Evolutionary conservation across 92 coral and sea anemone genomes (phyloP), one percentile per base, ranked within the genome.

Genomic region (Scolanthus callimorphus): DNA sequence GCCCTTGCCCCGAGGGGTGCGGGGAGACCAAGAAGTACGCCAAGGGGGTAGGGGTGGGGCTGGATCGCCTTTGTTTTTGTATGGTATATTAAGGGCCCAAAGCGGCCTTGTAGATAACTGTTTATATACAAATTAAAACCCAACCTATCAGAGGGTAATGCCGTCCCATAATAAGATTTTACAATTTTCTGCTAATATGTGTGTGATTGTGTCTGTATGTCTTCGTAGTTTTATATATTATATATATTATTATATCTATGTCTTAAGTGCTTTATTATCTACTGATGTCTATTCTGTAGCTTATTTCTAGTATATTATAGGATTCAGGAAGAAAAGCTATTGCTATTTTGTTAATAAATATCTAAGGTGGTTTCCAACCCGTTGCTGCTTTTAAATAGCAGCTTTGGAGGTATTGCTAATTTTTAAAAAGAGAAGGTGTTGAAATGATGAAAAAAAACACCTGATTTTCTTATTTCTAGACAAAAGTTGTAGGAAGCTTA

Each of bases 171-270:
- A 17, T 34, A 26, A 38, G 41, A 55, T 57, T 31, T 68, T 46
- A 30, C 59, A 57, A 57, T 68, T 68, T 53, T 48, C 39, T 55
- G 47, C 17, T 38, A 25, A 57, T 21, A n/a, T n/a, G n/a, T n/a
- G n/a, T n/a, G n/a, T n/a, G n/a, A n/a, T n/a, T n/a, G 60, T 43
- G 65, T 30, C 45, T 17, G 13, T 13, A 38, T 29, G 57, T 45
- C 27, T 56, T 19, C 43, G 75, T 56, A 68, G 75, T 68, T 68
- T 68, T 68, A 56, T 68, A 68, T 66, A 66, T 68, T 55, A 55
- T 37, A 55, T 10, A 10, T 68, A 68, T 68, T 47, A 47, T 63
- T 55, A 55, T 68, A 65, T 57, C 62, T 11, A 39, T 53, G 57
- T 68, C 44, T 68, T 55, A 52, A 27, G 27, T 66, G 31, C 39